These are phyloP conservation scores for Puntigrus tetrazona DNA, from an alignment of 2,113 vertebrate genomes.

Conservation along the genomic window DNA sequence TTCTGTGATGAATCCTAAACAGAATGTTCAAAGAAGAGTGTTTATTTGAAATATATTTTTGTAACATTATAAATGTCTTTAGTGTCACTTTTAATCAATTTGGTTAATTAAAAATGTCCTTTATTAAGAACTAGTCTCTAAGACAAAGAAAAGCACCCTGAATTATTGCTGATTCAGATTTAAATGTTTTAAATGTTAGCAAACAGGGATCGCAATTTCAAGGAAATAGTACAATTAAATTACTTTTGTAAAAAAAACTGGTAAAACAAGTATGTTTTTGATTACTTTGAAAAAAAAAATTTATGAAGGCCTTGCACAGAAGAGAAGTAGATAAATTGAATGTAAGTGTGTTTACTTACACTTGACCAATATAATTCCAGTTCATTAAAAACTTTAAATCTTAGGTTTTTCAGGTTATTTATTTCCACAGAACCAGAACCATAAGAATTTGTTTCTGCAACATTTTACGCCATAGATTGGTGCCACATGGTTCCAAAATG, in stretches of 20 bases:
- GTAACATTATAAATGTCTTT: neutral
- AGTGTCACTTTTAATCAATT: neutral
- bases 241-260: neutral
- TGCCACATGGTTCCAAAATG: neutral
- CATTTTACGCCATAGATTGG: neutral
- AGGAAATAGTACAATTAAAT: neutral
- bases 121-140: neutral
- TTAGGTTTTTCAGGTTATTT: neutral
- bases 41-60: neutral
- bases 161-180: neutral
- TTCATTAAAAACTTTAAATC: neutral
- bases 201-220: neutral
- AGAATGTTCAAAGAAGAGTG: neutral
- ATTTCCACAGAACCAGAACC: neutral
- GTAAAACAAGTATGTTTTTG: neutral
- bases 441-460: neutral
- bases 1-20: too few relatives aligned
- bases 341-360: neutral
- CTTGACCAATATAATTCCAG: neutral
- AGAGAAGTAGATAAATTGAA: neutral
- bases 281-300: neutral
- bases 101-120: neutral
- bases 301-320: neutral
- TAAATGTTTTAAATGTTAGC: neutral
- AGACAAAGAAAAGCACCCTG: neutral